Conservation (phyloP, 2,888 invertebrate species). For the Amiota communis region DNA sequence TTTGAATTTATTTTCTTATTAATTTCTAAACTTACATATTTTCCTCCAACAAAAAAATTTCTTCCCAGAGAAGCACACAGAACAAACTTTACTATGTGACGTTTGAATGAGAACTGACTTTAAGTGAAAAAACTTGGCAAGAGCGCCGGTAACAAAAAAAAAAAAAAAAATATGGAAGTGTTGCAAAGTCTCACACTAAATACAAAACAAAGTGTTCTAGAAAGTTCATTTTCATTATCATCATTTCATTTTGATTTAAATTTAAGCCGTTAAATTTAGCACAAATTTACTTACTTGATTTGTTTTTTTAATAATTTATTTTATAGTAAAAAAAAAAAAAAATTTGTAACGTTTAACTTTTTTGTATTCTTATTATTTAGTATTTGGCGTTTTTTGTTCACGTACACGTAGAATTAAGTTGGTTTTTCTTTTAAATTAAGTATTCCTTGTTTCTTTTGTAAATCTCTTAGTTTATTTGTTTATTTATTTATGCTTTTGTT, state of each 20-base stretch:
- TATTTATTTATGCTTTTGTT: not conserved
- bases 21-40: slow-evolving; percentile 24
- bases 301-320: not conserved
- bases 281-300: slow-evolving; percentile 8
- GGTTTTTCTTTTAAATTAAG: not conserved
- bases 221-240: not conserved
- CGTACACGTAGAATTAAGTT: not conserved
- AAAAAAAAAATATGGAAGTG: not conserved
- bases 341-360: not conserved
- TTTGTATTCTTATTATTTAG: not conserved
- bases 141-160: not conserved
- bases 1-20: slow-evolving; percentile 48
- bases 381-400: slow-evolving; percentile 2
- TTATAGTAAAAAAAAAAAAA: not conserved
- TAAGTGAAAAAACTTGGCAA: not conserved
- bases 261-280: slow-evolving; percentile 8
- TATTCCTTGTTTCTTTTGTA: not conserved
- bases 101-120: slow-evolving; percentile 53
- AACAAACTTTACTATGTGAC: slow-evolving; percentile 41
- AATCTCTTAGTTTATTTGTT: not conserved
- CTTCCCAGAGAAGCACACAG: slow-evolving; percentile 1
- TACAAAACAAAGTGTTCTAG: not conserved
- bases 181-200: slow-evolving; percentile 14
- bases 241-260: not conserved
- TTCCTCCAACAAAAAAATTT: not conserved